A percentile compares a stretch with the other conserved stretches of the same genome.
These are phyloP conservation scores for Byasa hedistus DNA, from an alignment of 2,888 invertebrate genomes.

Conservation along the genomic window DNA sequence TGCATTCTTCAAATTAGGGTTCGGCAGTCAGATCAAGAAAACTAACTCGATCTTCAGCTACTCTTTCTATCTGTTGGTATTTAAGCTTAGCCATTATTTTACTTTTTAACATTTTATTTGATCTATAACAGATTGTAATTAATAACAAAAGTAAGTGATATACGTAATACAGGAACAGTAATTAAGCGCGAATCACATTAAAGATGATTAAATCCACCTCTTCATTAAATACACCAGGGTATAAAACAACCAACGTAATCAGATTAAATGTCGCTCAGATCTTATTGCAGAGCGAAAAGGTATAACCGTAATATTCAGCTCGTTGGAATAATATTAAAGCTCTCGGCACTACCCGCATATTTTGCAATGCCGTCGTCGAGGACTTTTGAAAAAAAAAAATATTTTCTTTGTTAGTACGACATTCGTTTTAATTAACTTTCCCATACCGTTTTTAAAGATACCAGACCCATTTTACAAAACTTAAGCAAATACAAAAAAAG, in stretches of 20 bases:
- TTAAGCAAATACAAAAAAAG: too few relatives aligned
- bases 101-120: too few relatives aligned
- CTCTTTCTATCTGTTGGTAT: too few relatives aligned
- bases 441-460: too few relatives aligned
- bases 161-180: not conserved
- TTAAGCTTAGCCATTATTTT: too few relatives aligned
- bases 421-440: too few relatives aligned
- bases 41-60: too few relatives aligned
- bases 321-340: not conserved
- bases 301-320: not conserved
- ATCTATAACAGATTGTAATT: not conserved
- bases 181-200: not conserved
- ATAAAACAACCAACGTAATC: not conserved
- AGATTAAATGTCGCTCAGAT: slow-evolving; percentile 3
- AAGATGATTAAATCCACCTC: not conserved
- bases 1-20: too few relatives aligned
- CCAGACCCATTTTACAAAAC: too few relatives aligned
- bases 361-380: not conserved
- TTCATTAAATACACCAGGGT: not conserved
- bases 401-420: too few relatives aligned
- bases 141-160: not conserved
- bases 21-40: too few relatives aligned
- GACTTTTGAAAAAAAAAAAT: not conserved
- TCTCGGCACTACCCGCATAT: not conserved
- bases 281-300: not conserved